Evolutionary conservation across 2,797 vertebrate species (phyloP).

Genomic region (Vultur gryphus): DNA sequence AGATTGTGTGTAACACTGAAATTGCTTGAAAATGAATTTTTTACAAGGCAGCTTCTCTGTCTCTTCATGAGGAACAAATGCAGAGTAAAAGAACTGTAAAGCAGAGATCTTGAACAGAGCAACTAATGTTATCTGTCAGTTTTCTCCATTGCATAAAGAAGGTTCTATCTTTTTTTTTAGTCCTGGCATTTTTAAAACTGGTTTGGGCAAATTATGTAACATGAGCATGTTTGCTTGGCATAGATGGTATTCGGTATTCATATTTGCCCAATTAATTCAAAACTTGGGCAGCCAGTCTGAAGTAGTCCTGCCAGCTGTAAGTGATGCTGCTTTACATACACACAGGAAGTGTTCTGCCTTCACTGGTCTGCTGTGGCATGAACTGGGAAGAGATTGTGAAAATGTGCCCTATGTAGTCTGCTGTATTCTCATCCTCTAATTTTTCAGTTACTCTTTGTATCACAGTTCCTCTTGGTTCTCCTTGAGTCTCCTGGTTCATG

Average conservation of each 20-base stretch:
- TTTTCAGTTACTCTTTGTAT: neutral
- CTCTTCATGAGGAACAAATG: neutral
- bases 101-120: neutral
- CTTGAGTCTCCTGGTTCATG: neutral
- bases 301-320: neutral
- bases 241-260: neutral
- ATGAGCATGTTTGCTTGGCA: neutral
- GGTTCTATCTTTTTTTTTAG: neutral
- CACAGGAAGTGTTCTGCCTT: neutral
- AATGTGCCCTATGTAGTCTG: neutral
- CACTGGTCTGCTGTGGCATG: neutral
- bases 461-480: neutral
- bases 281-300: neutral
- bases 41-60: neutral
- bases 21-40: neutral
- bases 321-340: neutral
- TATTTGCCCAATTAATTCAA: neutral
- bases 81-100: neutral
- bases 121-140: neutral
- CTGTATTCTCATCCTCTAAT: neutral
- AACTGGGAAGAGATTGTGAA: neutral
- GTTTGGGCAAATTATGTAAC: neutral
- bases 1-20: no score
- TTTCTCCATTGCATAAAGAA: neutral
- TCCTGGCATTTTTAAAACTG: neutral